Conservation (phyloP, 2,797 vertebrate genomes). For the Falco naumanni region DNA sequence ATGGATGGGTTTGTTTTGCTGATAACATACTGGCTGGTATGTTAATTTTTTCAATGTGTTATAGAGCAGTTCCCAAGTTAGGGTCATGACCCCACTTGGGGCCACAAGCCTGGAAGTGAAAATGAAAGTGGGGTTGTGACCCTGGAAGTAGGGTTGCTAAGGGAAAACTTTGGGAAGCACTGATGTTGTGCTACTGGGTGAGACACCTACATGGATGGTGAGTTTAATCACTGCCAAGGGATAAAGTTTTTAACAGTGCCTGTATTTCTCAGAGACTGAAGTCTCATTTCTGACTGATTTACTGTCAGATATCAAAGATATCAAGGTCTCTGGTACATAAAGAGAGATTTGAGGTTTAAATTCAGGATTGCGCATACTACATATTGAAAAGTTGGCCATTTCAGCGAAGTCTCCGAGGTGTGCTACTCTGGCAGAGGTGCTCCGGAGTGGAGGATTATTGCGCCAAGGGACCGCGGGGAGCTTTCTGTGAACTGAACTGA, state of each 20-base stretch:
- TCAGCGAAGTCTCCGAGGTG: too few relatives aligned
- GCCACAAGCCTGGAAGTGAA: conserved; percentile 67
- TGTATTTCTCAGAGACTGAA: neutral
- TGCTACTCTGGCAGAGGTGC: too few relatives aligned
- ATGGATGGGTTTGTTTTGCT: conserved; percentile 44
- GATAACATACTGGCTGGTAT: conserved; percentile 50
- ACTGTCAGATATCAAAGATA: neutral
- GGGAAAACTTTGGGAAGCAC: conserved; percentile 17
- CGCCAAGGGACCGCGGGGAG: too few relatives aligned
- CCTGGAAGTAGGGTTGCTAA: conserved; percentile 50
- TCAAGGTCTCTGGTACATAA: neutral
- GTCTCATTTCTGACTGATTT: neutral
- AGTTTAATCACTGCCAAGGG: conserved; percentile 23
- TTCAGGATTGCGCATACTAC: neutral
- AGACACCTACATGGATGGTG: neutral
- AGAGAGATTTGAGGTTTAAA: conserved; percentile 3
- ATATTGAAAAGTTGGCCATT: neutral
- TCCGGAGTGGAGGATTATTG: too few relatives aligned
- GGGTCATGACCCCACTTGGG: conserved; percentile 61
- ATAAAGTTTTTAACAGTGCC: neutral
- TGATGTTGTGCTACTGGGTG: conserved; percentile 43
- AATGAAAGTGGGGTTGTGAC: conserved; percentile 70
- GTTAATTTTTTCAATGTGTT: conserved; percentile 70
- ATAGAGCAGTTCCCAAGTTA: conserved; percentile 28
- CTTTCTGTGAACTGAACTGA: too few relatives aligned